Evolutionary conservation across 2,888 invertebrate genomes (phyloP).

Genomic region (Odontocerum albicorne): DNA sequence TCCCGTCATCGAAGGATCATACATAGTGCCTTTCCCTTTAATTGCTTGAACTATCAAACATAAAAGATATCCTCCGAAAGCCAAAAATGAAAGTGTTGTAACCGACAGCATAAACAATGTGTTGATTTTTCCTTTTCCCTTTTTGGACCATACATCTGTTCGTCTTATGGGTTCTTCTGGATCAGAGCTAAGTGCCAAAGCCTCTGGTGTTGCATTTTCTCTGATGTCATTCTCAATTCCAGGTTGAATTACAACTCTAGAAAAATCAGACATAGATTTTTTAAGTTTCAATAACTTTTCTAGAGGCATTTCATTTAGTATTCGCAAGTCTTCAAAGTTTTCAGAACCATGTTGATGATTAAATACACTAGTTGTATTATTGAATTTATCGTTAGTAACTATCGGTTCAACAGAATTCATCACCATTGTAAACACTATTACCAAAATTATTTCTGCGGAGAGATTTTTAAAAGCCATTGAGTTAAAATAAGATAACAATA

Average conservation of each 20-base stretch:
- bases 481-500: no score
- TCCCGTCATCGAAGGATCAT: slow-evolving; percentile 41
- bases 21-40: slow-evolving; percentile 57
- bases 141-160: slow-evolving; percentile 45
- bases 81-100: slow-evolving; percentile 77
- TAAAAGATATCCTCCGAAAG: slow-evolving; percentile 81
- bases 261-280: slow-evolving; percentile 48
- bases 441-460: not conserved
- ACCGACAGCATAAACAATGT: slow-evolving; percentile 77
- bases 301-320: slow-evolving; percentile 69
- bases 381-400: not conserved
- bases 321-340: slow-evolving; percentile 43
- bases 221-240: not conserved
- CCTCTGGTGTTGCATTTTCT: slow-evolving; percentile 13
- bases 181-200: slow-evolving; percentile 40
- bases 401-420: not conserved
- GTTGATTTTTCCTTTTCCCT: slow-evolving; percentile 64
- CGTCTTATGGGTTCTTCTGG: slow-evolving; percentile 47
- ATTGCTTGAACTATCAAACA: slow-evolving; percentile 77
- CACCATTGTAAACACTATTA: not conserved
- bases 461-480: no score
- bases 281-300: slow-evolving; percentile 68
- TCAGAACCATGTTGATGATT: not conserved
- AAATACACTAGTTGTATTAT: not conserved
- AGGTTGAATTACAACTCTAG: not conserved